These are phyloP conservation scores for Spialia ferax DNA, from an alignment of 2,888 invertebrate genomes.

Conservation along the genomic window DNA sequence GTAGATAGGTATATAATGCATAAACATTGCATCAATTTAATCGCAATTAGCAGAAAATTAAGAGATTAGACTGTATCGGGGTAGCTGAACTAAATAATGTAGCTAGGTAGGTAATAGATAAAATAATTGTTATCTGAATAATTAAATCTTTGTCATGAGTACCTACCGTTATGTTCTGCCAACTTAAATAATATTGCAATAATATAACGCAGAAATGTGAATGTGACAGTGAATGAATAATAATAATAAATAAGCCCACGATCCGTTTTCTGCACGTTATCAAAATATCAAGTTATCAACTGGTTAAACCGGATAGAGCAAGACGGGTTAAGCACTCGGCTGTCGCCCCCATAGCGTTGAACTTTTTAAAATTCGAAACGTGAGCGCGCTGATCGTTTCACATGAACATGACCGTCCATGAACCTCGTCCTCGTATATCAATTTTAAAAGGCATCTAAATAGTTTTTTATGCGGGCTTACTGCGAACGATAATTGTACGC, in stretches of 20 bases:
- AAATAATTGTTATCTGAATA: no score
- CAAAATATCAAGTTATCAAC: slow-evolving; percentile 14
- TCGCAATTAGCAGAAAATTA: no score
- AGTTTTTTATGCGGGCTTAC: not conserved
- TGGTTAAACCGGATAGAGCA: slow-evolving; percentile 26
- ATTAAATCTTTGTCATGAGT: no score
- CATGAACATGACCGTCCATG: slow-evolving; percentile 1
- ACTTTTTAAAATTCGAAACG: slow-evolving; percentile 20
- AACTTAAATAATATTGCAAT: no score
- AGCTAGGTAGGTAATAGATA: no score
- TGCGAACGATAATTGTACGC: not conserved
- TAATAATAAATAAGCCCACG: slow-evolving; percentile 1
- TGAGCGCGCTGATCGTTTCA: slow-evolving; percentile 4
- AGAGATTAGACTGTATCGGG: no score
- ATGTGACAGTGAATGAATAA: not conserved
- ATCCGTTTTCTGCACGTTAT: slow-evolving; percentile 14
- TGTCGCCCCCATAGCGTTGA: slow-evolving; percentile 13
- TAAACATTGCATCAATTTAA: no score
- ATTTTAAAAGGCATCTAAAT: not conserved
- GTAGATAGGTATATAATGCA: no score
- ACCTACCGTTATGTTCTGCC: no score
- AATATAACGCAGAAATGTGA: not conserved
- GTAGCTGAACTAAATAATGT: no score
- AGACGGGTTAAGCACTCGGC: not conserved
- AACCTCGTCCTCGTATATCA: not conserved